Evolutionary conservation across 2,113 vertebrate genomes (phyloP), one percentile per base, ranked within the genome.

Genomic region (Campylorhamphus procurvoides): DNA sequence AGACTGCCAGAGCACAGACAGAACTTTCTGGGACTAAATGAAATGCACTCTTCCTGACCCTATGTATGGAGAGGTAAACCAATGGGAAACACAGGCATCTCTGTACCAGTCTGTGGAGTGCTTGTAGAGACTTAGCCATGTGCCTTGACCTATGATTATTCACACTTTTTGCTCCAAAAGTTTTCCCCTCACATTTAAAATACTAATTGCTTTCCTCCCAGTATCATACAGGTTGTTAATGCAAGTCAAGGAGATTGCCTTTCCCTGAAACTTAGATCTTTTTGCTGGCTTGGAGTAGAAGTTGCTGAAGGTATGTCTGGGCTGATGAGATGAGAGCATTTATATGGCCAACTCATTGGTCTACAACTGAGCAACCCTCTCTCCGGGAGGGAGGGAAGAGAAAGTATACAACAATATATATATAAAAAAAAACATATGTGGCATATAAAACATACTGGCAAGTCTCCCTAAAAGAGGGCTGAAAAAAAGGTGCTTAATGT

Each of bases 21-120:
- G 18, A 37, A 63, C 58, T 66, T 79, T 27, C 49, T 29, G 50
- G 27, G 52, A 5, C 28, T 53, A 37, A 56, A 55, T 8, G 5
- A 82, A 79, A 50, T 19, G 20, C 7, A 7, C 18, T 25, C 19
- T 52, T 73, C 33, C 40, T 56, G 40, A 83, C 35, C 37, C 33
- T 29, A 5, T 5, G 4, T 27, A 8, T 5, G 5, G 49, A 46
- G 44, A 35, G 1, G 31, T 49, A 58, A 77, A 29, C 20, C 53
- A 33, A 6, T 3, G 8, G 40, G 39, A 73, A 76, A 76, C 0
- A 1, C 2, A 2, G 3, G 1, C 18, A 12, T 17, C 55, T 37
- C 37, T 53, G 28, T 50, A 52, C 29, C 63, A 29, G 1, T 19
- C 27, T 23, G 17, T 18, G 37, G 53, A 76, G 40, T 80, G 31